Evolutionary conservation across 2,888 invertebrate species (phyloP), one percentile per base, ranked within the genome.

Genomic region (Heliconius hortense): DNA sequence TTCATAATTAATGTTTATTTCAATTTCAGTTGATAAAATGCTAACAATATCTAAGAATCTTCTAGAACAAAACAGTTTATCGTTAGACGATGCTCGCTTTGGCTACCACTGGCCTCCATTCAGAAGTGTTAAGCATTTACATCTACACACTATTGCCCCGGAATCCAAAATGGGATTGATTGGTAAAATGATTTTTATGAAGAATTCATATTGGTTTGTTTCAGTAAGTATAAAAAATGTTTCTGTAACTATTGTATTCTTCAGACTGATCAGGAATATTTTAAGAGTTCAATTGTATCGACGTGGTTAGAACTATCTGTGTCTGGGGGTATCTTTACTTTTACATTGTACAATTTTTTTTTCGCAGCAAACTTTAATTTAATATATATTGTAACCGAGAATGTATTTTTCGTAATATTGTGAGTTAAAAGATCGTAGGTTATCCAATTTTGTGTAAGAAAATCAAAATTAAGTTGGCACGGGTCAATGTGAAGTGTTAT

Each of bases 31-130:
- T 70, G 89, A 95, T 66, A 95, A 95, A 83, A 95, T 98, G 94
- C 91, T 97, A 5, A 83, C 89, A 0, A 92, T 90, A 0, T 85
- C 95, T 0, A 90, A 92, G 68, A 87, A 91, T 1, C 82, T 94
- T 31, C 81, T 96, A 1, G 78, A 82, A 0, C 91, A 95, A n/a
- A 91, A 95, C 78, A 94, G 94, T n/a, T 88, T 94, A 0, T 81
- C 89, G 0, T 68, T 87, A 0, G 84, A 89, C 0, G 94, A 95
- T 75, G 90, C 94, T 0, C 82, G 92, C 28, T 87, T 91, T 64
- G 98, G 98, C 0, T 98, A 98, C 85, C 98, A 98, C 87, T 96
- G 97, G 96, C 98, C 98, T 0, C 98, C 98, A 0, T 98, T 98
- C 89, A 96, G 96, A 76, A 96, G 97, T 1, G 95, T 98, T 0